Base-by-base conservation (phyloP, 2,797 vertebrate genomes). In the Sternarchorhynchus goeldii region DNA sequence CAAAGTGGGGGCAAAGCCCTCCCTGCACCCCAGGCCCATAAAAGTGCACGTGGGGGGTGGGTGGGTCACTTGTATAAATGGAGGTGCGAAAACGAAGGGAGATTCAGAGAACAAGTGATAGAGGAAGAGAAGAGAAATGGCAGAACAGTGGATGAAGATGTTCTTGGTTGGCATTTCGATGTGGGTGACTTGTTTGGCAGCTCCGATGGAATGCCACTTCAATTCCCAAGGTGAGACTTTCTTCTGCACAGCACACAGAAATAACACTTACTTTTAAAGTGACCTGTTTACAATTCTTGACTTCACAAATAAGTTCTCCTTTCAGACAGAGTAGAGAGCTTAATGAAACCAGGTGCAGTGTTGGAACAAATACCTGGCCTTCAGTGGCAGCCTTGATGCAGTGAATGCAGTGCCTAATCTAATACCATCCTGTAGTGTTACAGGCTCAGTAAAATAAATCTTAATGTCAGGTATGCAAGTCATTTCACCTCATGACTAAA, bases 131-230 rank as follows among this genome's bases (percentile, higher is more conserved):
- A 73, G 71, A 72, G 36, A 56, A 31, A 80, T 83, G 82, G 65
- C 82, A 72, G 77, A 88, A 59, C 85, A 87, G 84, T 84, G 83
- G 86, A 45, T 63, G 55, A 74, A 92, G 8, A 83, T 83, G 67
- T 82, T 88, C 73, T 76, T 87, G 45, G 76, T 84, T 50, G 87
- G 85, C 16, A 77, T 88, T 67, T 75, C 90, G 21, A 82, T 93
- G 64, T 93, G 90, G 90, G 85, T 66, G 75, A 78, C 81, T 2
- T 80, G 85, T 21, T 86, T 73, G 0, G 87, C 91, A 7, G 92
- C 91, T 6, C 91, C 90, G 32, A 90, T 87, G 63, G 88, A 93
- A 86, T 94, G 93, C 76, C 90, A 94, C 89, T 93, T 93, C 77
- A 84, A 90, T 88, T 91, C 91, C 74, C 91, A 88, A 92, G 93